phyloP scores from a whole-genome alignment of 2,113 vertebrate genomes.

The Xiphophorus hellerii region DNA sequence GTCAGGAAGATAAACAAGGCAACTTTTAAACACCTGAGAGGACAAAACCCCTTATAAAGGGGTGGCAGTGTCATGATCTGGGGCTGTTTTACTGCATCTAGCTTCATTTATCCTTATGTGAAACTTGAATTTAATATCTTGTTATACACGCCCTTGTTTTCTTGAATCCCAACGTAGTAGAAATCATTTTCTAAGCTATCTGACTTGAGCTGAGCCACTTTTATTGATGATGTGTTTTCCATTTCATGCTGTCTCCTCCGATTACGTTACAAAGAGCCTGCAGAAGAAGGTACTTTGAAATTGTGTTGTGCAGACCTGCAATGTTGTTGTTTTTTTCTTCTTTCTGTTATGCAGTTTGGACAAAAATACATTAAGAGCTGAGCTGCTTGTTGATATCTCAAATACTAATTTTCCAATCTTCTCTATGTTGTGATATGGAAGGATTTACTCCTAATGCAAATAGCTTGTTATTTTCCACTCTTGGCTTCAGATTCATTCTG shows the following conservation, averaged over 20 bases:
- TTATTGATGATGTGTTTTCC: not conserved
- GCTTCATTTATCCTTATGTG: not conserved
- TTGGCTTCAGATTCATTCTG: not conserved
- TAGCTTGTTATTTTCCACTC: slow-evolving; percentile 4
- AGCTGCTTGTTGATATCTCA: not conserved
- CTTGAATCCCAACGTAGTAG: too few species aligned
- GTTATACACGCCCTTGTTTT: not conserved
- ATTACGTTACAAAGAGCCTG: slow-evolving; percentile 10
- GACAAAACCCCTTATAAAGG: too few species aligned
- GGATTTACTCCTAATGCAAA: slow-evolving; percentile 15
- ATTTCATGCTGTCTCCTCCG: slow-evolving; percentile 1
- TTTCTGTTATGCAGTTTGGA: not conserved
- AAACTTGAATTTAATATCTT: not conserved
- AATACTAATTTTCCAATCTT: not conserved
- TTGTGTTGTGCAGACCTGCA: not conserved
- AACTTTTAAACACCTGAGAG: too few species aligned
- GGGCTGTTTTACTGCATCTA: not conserved
- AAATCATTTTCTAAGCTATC: not conserved
- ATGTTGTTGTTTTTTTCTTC: not conserved
- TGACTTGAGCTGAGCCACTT: not conserved
- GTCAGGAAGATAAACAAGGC: not conserved
- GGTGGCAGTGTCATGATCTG: not conserved
- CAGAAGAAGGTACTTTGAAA: not conserved
- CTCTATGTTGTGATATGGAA: not conserved
- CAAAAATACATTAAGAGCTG: too few species aligned